Percentiles rank a stretch among this genome's conserved stretches.
Evolutionary conservation across 1,140 invertebrate genomes (phyloP).

Genomic region (Augochlora pura): DNA sequence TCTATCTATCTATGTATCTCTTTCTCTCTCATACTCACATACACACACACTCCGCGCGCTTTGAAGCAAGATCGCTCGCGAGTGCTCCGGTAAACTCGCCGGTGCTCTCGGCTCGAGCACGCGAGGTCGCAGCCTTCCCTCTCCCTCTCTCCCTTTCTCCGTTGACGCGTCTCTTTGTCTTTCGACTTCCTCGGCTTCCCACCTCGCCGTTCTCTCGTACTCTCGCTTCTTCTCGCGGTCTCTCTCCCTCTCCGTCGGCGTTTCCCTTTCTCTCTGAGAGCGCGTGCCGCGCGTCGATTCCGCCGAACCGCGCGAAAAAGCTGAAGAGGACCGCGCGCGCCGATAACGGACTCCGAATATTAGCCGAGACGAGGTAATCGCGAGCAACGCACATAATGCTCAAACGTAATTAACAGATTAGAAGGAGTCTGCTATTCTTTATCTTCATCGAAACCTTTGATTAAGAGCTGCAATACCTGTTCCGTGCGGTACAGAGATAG

Average conservation of each 20-base stretch:
- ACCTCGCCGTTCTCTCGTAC: not conserved
- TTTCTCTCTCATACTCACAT: no score
- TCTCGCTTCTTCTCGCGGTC: not conserved
- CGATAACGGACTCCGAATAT: no score
- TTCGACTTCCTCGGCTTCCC: slow-evolving; percentile 6
- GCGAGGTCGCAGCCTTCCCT: slow-evolving; percentile 50
- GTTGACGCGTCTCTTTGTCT: slow-evolving; percentile 12
- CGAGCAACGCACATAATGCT: no score
- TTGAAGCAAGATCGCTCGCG: slow-evolving; percentile 5
- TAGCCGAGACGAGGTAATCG: no score
- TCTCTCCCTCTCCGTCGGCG: not conserved
- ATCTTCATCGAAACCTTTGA: no score
- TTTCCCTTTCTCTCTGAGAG: not conserved
- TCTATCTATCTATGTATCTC: no score
- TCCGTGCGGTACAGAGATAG: no score
- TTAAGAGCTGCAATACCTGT: no score
- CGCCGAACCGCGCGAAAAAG: not conserved
- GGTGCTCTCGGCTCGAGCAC: slow-evolving; percentile 36
- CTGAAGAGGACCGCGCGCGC: no score
- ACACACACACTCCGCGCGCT: not conserved
- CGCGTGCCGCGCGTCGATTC: not conserved
- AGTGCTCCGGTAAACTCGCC: slow-evolving; percentile 5
- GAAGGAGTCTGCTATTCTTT: no score
- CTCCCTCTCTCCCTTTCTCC: slow-evolving; percentile 15
- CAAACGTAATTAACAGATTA: no score